These are phyloP conservation scores for Alitta virens DNA, from an alignment of 2,888 invertebrate species.

Conservation along the genomic window DNA sequence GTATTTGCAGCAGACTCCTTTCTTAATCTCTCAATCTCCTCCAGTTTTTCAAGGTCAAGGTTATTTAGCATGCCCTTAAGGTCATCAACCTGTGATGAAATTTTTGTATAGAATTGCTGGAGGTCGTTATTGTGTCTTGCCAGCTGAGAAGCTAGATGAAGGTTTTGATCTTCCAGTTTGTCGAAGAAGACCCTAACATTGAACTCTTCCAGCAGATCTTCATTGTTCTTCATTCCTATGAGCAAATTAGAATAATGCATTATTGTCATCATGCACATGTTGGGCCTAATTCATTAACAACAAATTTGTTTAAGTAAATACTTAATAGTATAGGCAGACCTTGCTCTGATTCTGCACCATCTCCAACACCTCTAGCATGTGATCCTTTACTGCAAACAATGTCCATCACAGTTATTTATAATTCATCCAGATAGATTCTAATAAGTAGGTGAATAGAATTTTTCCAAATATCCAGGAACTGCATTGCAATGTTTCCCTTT, in stretches of 20 bases:
- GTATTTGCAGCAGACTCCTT: conserved; percentile 16
- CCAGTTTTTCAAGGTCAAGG: conserved; percentile 43
- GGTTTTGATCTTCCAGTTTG: conserved; percentile 55
- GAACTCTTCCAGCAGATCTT: conserved; percentile 47
- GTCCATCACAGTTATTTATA: too few relatives aligned
- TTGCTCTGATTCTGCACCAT: conserved; percentile 39
- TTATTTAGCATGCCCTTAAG: conserved; percentile 41
- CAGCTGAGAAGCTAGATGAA: conserved; percentile 52
- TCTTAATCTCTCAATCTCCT: conserved; percentile 38
- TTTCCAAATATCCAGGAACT: too few relatives aligned
- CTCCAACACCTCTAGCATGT: conserved; percentile 26
- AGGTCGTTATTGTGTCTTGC: conserved; percentile 50
- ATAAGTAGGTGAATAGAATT: too few relatives aligned
- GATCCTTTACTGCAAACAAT: too few relatives aligned
- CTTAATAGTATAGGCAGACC: too few relatives aligned
- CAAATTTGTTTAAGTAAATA: not conserved
- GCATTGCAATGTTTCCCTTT: too few relatives aligned
- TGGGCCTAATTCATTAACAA: not conserved
- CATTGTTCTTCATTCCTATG: conserved; percentile 25
- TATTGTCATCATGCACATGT: too few relatives aligned
- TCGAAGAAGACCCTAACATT: conserved; percentile 52
- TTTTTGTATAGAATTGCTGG: conserved; percentile 45
- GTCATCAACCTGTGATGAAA: conserved; percentile 46
- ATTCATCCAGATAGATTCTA: too few relatives aligned
- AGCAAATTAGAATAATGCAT: not conserved